Percentiles rank a stretch among this genome's conserved stretches.
Conservation (phyloP, 2,888 invertebrate species). For the Dynastes grantii region DNA sequence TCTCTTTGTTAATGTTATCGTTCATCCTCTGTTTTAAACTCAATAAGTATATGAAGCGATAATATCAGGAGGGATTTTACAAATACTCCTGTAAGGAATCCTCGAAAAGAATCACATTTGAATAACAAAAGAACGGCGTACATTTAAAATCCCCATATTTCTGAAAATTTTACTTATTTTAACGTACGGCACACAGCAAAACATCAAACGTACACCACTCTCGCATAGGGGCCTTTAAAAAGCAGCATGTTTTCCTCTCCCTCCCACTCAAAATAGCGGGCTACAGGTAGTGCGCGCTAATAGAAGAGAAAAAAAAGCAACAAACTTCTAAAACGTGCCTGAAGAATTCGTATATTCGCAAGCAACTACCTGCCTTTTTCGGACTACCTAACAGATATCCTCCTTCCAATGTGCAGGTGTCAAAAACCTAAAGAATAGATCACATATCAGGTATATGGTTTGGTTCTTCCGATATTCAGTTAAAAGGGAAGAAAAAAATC, state of each 20-base stretch:
- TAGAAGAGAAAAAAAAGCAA: conserved; percentile 36
- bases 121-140: too few relatives aligned
- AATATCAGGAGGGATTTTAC: too few relatives aligned
- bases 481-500: conserved; percentile 39
- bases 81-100: too few relatives aligned
- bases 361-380: conserved; percentile 63
- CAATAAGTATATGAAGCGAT: too few relatives aligned
- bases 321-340: conserved; percentile 48
- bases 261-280: not conserved
- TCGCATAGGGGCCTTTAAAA: not conserved
- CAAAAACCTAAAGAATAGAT: conserved; percentile 62
- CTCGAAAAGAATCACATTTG: too few relatives aligned
- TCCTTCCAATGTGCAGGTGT: conserved; percentile 63
- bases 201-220: not conserved
- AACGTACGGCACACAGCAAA: not conserved
- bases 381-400: conserved; percentile 51
- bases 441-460: conserved; percentile 62
- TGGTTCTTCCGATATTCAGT: conserved; percentile 17
- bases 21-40: too few relatives aligned
- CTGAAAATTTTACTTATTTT: not conserved
- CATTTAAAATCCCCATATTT: too few relatives aligned
- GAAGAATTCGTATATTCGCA: conserved; percentile 52
- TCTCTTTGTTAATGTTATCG: too few relatives aligned
- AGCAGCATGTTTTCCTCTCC: not conserved
- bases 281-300: conserved; percentile 12